Evolutionary conservation across 2,888 invertebrate species (phyloP).

Genomic region (Neelides folsomi): DNA sequence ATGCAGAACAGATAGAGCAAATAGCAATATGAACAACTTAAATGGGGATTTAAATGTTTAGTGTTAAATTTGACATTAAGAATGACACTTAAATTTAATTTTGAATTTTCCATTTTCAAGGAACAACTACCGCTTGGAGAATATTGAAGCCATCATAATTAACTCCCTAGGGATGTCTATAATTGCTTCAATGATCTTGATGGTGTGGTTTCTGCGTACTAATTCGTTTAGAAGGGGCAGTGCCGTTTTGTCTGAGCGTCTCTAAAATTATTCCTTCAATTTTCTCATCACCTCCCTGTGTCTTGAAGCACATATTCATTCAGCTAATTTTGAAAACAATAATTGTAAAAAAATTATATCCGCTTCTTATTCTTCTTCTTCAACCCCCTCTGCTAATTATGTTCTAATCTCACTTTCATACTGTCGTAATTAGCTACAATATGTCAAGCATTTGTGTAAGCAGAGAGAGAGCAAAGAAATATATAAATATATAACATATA

Average conservation of each 20-base stretch:
- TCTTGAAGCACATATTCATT: not conserved
- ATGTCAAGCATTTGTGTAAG: not conserved
- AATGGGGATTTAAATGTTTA: too few species aligned
- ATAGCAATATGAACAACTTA: too few species aligned
- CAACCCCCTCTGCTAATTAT: too few species aligned
- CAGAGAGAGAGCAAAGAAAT: not conserved
- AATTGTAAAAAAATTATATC: not conserved
- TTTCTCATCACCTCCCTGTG: not conserved
- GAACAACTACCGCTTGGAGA: constrained; percentile 14
- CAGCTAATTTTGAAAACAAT: constrained; percentile 1
- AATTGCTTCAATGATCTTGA: constrained; percentile 26
- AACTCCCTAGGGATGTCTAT: constrained; percentile 26
- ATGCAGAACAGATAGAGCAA: too few species aligned
- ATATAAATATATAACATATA: not conserved
- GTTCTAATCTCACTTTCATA: not conserved
- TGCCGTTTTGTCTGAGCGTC: constrained; percentile 25
- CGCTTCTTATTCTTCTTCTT: not conserved
- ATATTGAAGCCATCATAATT: constrained; percentile 24
- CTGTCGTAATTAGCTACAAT: not conserved
- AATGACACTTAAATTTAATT: too few species aligned
- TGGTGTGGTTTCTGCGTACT: constrained; percentile 27
- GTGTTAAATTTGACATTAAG: too few species aligned
- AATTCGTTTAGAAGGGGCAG: constrained; percentile 18
- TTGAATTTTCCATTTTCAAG: too few species aligned
- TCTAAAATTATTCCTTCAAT: constrained; percentile 9